Evolutionary conservation across 2,797 vertebrate species (phyloP).

Genomic region (Lithobates pipiens): DNA sequence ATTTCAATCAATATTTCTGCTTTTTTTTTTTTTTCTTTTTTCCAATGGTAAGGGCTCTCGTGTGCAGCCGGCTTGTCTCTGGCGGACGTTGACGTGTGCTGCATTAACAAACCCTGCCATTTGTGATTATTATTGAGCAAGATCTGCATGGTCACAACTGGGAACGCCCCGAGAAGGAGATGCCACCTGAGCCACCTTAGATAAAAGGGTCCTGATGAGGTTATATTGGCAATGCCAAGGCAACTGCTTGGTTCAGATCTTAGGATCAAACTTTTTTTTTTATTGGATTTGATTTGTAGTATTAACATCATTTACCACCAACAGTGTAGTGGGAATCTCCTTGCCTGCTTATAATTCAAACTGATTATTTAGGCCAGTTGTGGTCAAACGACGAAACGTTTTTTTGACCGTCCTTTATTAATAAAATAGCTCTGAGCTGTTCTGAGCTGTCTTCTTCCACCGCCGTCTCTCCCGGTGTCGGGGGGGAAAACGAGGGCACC

Average conservation of each 20-base stretch:
- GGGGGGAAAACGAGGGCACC: no score
- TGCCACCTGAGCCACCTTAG: conserved; percentile 13
- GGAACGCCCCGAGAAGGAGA: conserved; percentile 13
- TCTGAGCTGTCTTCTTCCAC: no score
- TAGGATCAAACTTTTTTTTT: not conserved
- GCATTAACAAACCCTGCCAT: conserved; percentile 68
- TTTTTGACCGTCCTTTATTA: no score
- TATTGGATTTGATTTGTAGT: not conserved
- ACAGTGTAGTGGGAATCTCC: not conserved
- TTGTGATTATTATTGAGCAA: conserved; percentile 65
- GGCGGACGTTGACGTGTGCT: conserved; percentile 64
- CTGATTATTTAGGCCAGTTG: no score
- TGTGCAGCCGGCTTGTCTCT: conserved; percentile 45
- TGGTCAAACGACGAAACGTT: no score
- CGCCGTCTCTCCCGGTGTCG: no score
- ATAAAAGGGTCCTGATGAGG: not conserved
- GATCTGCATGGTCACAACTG: conserved; percentile 8
- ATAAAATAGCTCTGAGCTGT: no score
- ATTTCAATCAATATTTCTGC: conserved; percentile 70
- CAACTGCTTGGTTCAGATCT: not conserved
- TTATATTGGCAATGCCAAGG: not conserved
- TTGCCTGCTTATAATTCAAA: no score
- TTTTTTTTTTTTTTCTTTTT: conserved; percentile 21
- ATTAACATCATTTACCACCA: not conserved
- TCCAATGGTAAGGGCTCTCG: conserved; percentile 61